Evolutionary conservation across 35 echinoderm and acorn worm genomes (phyloP), one percentile per base, ranked within the genome.

Genomic region (Chiridota heheva): DNA sequence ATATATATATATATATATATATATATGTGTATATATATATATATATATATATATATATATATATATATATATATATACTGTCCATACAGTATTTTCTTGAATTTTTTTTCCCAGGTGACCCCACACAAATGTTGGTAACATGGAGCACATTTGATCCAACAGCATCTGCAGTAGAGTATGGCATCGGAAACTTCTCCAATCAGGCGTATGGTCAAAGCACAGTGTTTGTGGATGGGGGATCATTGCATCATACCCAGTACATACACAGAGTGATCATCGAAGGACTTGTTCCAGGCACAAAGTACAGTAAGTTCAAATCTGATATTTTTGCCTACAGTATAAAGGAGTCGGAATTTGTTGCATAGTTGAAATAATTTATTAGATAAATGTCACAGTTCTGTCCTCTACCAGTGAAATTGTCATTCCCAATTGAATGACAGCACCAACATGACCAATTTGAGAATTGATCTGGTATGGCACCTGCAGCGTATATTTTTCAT

Each of bases 111-210:
- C n/a, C 36, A 92, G 89, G 83, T 64, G 15, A 82, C 40, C 33
- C 48, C 20, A 81, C 82, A 5, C 83, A 92, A 45, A 87, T 92
- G 83, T 74, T 92, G 53, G 89, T 92, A 0, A 92, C 89, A 20
- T 92, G 89, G 89, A 92, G 73, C 73, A 92, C 83, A 34, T 43
- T 87, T 30, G 81, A 80, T 29, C 72, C 83, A 3, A 47, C 62
- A 6, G 36, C 22, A 49, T 86, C 89, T 4, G 46, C 40, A 18
- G 89, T 92, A 22, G 69, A 92, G 37, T 92, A 51, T 81, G 89
- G 89, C n/a, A 20, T 72, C 61, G 41, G 39, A 5, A 62, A 69
- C 18, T 25, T 86, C 7, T 51, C 17, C 26, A 5, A 37, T 36
- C 38, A 16, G 26, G 74, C 76, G 2, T 55, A 10, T 17, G 89